Conservation (phyloP, 2,113 vertebrate genomes). For the Phoxinus phoxinus region DNA sequence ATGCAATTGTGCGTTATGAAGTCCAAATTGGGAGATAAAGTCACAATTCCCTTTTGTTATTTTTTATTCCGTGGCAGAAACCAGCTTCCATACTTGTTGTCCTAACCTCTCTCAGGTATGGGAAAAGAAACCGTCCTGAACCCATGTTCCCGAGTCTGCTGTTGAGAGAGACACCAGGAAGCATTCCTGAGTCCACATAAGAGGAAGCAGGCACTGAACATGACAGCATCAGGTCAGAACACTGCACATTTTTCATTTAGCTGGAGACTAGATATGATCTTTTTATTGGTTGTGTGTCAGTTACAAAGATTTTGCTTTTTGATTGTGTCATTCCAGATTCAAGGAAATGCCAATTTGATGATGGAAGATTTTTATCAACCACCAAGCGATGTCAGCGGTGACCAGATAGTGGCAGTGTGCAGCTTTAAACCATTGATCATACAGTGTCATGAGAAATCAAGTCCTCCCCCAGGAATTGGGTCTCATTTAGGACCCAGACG, state of each 20-base stretch:
- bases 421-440: background rate
- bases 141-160: constrained; percentile 88
- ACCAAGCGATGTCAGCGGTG: background rate
- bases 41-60: too few relatives aligned
- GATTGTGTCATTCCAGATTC: background rate
- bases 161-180: constrained; percentile 84
- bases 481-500: too few relatives aligned
- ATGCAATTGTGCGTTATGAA: too few relatives aligned
- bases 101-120: constrained; percentile 78
- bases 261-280: background rate
- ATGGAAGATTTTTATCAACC: background rate
- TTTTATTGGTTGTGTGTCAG: background rate
- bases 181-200: background rate
- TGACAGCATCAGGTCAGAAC: background rate
- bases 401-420: constrained; percentile 15
- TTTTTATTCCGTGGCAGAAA: too few relatives aligned
- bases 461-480: too few relatives aligned
- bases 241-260: background rate
- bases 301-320: background rate
- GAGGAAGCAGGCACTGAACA: background rate
- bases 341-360: background rate
- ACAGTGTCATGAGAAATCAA: too few relatives aligned
- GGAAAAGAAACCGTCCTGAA: constrained; percentile 91
- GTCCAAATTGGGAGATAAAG: too few relatives aligned
- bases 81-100: too few relatives aligned